Evolutionary conservation across 2,113 vertebrate genomes (phyloP), one percentile per base, ranked within the genome.

Genomic region (Forbesichthys agassizii): DNA sequence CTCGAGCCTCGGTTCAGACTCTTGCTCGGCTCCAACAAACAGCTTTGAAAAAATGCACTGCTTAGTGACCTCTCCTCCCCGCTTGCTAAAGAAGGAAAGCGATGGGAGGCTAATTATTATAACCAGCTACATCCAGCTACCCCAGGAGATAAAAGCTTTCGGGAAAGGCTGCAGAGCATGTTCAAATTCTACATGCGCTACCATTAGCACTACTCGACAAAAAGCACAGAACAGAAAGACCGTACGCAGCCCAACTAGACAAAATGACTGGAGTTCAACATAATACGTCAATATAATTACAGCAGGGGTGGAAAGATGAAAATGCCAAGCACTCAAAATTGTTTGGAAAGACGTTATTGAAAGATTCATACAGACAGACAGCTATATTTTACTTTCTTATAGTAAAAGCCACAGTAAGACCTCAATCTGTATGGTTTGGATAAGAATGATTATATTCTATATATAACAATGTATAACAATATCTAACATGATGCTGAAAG

Each of bases 21-120:
- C 73, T 49, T 48, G 33, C 62, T 53, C 48, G 2, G 36, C 61
- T 12, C 10, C 59, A 48, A 61, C 27, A 10, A 58, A 33, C 9
- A 58, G 18, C 7, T 27, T 27, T 11, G 18, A 33, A 9, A 52
- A 68, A 48, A 58, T 36, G 10, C 47, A 9, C 14, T 16, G 36
- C 13, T n/a, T 1, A n/a, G 10, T 62, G 61, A 62, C 61, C 42
- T 18, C n/a, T 62, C 46, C 61, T 18, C 14, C n/a, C 13, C 13
- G 51, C 63, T 53, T 27, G 48, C 68, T 79, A 57, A 87, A 78
- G 74, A 68, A 49, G 20, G 52, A 54, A 49, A 64, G 58, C 68
- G 53, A 79, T n/a, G 10, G 73, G 65, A 78, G 75, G 20, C 78
- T 81, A 87, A 89, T 87, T 84, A 84, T 65, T 66, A 57, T 79